These are phyloP conservation scores for Gandaritis pyraliata DNA, from an alignment of 2,888 invertebrate genomes.

Conservation along the genomic window DNA sequence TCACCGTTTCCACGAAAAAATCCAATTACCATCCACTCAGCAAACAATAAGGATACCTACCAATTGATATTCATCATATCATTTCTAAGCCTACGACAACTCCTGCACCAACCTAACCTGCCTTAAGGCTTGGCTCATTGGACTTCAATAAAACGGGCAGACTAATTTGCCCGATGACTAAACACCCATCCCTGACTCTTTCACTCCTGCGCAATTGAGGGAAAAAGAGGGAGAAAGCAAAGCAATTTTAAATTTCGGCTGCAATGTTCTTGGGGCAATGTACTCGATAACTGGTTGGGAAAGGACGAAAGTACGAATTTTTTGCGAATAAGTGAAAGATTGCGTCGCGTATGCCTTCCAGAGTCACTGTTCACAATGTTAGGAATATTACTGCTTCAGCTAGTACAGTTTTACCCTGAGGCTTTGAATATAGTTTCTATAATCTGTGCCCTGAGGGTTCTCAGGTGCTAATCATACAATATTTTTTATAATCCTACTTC, in stretches of 20 bases:
- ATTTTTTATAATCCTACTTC: no score
- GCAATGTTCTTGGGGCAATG: slow-evolving; percentile 74
- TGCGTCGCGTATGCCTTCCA: slow-evolving; percentile 48
- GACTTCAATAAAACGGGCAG: slow-evolving; percentile 58
- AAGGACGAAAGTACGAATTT: slow-evolving; percentile 82
- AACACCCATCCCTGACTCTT: slow-evolving; percentile 57
- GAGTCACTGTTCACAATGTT: slow-evolving; percentile 28
- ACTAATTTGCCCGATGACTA: slow-evolving; percentile 68
- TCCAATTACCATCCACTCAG: not conserved
- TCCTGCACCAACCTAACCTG: slow-evolving; percentile 76
- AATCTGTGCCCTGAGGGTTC: no score
- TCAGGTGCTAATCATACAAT: no score
- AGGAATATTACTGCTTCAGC: not conserved
- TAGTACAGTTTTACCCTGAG: not conserved
- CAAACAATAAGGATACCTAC: slow-evolving; percentile 15
- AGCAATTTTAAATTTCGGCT: slow-evolving; percentile 75
- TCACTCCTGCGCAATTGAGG: slow-evolving; percentile 48
- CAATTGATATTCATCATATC: slow-evolving; percentile 37
- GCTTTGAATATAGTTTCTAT: no score
- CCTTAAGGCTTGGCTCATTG: slow-evolving; percentile 77
- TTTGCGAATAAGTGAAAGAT: slow-evolving; percentile 72
- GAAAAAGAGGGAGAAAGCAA: slow-evolving; percentile 61
- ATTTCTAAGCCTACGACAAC: slow-evolving; percentile 69
- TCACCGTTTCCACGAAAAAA: slow-evolving; percentile 7
- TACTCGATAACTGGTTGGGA: slow-evolving; percentile 77